A percentile compares a stretch with the other conserved stretches of the same genome.
Evolutionary conservation across 2,113 vertebrate species (phyloP).

Genomic region (Phodopus roborovskii): DNA sequence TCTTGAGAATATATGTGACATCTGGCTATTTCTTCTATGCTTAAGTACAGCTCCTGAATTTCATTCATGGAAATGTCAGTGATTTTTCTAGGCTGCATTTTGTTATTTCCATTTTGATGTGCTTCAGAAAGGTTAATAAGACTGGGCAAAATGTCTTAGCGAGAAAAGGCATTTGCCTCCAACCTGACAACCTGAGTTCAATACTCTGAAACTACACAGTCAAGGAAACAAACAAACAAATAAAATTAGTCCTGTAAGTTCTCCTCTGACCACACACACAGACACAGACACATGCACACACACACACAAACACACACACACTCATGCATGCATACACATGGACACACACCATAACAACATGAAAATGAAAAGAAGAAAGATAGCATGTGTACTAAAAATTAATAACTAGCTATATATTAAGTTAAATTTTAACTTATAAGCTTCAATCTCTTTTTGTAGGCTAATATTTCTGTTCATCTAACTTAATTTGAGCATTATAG

Average conservation of each 20-base stretch:
- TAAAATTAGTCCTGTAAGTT: too few relatives aligned
- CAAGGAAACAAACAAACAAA: not conserved
- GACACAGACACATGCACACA: not conserved
- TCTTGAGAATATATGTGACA: not conserved
- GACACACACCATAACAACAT: not conserved
- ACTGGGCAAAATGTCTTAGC: not conserved
- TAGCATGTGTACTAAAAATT: not conserved
- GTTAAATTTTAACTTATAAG: not conserved
- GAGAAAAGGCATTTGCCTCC: not conserved
- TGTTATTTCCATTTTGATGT: not conserved
- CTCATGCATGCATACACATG: not conserved
- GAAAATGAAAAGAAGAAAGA: not conserved
- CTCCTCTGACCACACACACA: not conserved
- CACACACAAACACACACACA: not conserved
- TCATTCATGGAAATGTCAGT: not conserved
- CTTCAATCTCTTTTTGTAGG: not conserved
- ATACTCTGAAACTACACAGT: not conserved
- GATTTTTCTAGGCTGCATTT: not conserved
- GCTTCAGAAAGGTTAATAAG: slow-evolving; percentile 42
- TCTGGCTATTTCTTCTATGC: not conserved
- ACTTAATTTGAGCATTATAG: not conserved
- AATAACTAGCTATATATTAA: not conserved
- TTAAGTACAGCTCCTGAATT: not conserved
- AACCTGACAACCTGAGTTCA: not conserved
- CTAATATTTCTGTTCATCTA: not conserved